phyloP scores from a whole-genome alignment of 1,140 invertebrate species.

The Drosophila tani region DNA sequence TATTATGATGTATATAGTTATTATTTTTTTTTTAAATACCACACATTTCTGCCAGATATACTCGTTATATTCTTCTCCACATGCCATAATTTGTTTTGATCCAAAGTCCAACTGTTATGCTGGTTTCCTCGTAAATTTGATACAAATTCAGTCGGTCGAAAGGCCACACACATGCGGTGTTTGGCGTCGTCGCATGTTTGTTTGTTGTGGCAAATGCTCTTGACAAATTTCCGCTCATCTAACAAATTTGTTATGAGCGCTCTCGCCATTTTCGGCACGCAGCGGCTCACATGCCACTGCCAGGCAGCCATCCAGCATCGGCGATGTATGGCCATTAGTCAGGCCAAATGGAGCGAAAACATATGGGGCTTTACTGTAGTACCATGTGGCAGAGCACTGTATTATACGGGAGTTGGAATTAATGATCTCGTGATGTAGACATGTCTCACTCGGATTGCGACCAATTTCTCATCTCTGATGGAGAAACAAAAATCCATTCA shows the following conservation, averaged over 20 bases:
- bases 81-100: constrained; percentile 4
- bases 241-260: constrained; percentile 67
- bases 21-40: neutral
- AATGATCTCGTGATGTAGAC: constrained; percentile 75
- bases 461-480: constrained; percentile 37
- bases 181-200: constrained; percentile 28
- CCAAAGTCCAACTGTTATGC: neutral
- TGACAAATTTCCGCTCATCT: constrained; percentile 69
- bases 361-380: constrained; percentile 26
- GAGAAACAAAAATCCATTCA: constrained; percentile 4
- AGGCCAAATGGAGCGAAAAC: constrained; percentile 57
- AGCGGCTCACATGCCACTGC: constrained; percentile 29
- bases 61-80: neutral
- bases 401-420: constrained; percentile 51
- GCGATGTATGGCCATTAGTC: constrained; percentile 59
- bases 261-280: constrained; percentile 53
- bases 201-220: constrained; percentile 46
- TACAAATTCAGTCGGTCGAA: constrained; percentile 6
- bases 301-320: constrained; percentile 15
- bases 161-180: constrained; percentile 6
- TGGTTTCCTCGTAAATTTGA: constrained; percentile 2
- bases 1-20: neutral
- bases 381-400: constrained; percentile 15
- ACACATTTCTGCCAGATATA: neutral
- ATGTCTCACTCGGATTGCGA: constrained; percentile 59